Base-by-base conservation (phyloP, 1,140 invertebrate genomes). In the Sycophila sp. region DNA sequence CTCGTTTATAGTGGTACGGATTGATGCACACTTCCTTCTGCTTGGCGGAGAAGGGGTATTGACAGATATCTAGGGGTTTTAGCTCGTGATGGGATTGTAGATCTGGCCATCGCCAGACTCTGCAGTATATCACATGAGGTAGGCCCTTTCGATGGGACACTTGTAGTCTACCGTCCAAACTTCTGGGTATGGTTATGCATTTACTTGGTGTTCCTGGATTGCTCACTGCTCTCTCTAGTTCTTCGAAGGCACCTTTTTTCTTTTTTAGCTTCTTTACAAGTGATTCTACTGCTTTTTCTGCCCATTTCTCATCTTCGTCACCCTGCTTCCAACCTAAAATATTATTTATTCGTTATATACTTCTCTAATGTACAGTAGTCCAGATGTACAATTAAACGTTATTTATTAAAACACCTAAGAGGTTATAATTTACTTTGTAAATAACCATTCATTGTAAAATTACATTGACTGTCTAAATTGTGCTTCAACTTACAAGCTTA, bases 241-340 rank as follows among this genome's bases (percentile, higher is more conserved):
- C 97, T 83, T 99, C 97, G 17, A 99, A 94, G 22, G 96, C 96
- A 79, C 97, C 94, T 89, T 98, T 95, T 78, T 93, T 87, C 82
- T 99, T 99, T 83, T 98, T 98, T 13, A 99, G 82, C 82, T 99
- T 99, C 84, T 99, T 99, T 0, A 99, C 97, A n/a, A 99, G 86
- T 63, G 96, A 97, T 81, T 99, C 98, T 0, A 99, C 96, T 0
- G 98, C 98, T 81, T 99, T 99, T 81, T 99, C 97, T 6, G 97
- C 97, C 98, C 98, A 99, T 89, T 98, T 98, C 79, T 99, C 97
- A 87, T 98, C 96, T 86, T 98, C 97, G 78, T 98, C 97, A 71
- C 97, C 97, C 85, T 95, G 96, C 85, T 98, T 99, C 98, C 98
- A 99, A 22, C 97, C 97, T 22, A 98, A 88, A 47, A 47, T 47